Evolutionary conservation across 2,113 vertebrate genomes (phyloP).

Genomic region (Macroglossus sobrinus): DNA sequence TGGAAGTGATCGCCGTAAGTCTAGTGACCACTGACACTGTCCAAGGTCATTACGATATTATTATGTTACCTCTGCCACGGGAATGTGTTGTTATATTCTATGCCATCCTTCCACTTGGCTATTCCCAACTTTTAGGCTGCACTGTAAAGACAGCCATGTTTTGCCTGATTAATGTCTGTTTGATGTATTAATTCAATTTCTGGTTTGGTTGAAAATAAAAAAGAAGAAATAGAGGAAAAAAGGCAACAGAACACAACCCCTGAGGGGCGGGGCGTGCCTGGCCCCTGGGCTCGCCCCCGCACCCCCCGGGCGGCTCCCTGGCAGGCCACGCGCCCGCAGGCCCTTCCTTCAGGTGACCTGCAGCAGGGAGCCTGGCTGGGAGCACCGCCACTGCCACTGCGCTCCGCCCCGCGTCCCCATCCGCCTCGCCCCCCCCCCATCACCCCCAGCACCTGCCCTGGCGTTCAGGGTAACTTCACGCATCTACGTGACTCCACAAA

Average conservation of each 20-base stretch:
- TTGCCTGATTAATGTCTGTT: background rate
- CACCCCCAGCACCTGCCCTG: accelerated
- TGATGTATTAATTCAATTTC: background rate
- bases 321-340: background rate
- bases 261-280: accelerated
- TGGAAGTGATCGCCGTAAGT: no score
- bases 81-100: accelerated
- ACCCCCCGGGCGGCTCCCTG: accelerated
- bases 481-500: no score
- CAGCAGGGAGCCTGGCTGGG: background rate
- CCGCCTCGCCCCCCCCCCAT: background rate
- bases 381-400: no score
- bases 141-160: background rate
- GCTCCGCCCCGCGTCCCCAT: accelerated
- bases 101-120: background rate
- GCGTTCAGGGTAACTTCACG: accelerated
- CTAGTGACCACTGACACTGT: background rate
- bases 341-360: background rate
- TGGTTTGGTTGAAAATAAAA: background rate
- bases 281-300: accelerated
- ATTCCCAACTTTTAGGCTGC: background rate
- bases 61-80: background rate
- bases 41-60: background rate
- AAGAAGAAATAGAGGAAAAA: background rate
- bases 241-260: accelerated